Base-by-base conservation (phyloP, 2,113 vertebrate genomes). In the Vireo altiloquus region DNA sequence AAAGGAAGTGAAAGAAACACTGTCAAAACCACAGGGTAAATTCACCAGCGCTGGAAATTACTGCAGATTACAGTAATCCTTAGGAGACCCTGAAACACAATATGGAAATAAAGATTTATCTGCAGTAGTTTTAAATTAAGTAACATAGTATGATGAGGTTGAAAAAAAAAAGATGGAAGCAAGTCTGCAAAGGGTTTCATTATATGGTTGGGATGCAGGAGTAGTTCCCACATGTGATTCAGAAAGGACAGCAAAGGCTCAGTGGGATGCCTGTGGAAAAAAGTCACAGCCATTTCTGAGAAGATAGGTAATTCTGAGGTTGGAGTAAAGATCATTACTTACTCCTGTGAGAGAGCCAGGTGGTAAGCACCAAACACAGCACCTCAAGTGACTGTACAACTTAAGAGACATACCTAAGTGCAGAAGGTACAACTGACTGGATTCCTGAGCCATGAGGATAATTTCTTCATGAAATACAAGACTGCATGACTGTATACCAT, bases 371-470 rank as follows among this genome's bases (percentile, higher is more conserved):
- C 20, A 18, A 71, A 70, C 46, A 49, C 1, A 9, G 28, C 10
- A 78, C 8, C 30, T 78, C 52, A 63, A 42, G 16, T 18, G 57
- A 78, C 42, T 22, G 11, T 31, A 57, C 35, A 64, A 27, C 27
- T 22, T 13, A 11, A 35, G 19, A 57, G 52, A 88, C 12, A 30
- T 11, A 63, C 0, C 1, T 4, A 50, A 47, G 12, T 68, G 15
- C 8, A 88, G n/a, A 78, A 86, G 18, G 28, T 18, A 50, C 2
- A 8, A 33, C 16, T 49, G 47, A 37, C 2, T 14, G 11, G 1
- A 3, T 16, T 59, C 30, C 47, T 64, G 40, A 89, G 66, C n/a
- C 10, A 37, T 0, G 0, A 56, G 9, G 71, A n/a, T n/a, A n/a
- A n/a, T n/a, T n/a, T n/a, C 35, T 47, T 91, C 59, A n/a, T 42